These are phyloP conservation scores for Ormyrus labotus DNA, from an alignment of 2,888 invertebrate species.

Conservation along the genomic window DNA sequence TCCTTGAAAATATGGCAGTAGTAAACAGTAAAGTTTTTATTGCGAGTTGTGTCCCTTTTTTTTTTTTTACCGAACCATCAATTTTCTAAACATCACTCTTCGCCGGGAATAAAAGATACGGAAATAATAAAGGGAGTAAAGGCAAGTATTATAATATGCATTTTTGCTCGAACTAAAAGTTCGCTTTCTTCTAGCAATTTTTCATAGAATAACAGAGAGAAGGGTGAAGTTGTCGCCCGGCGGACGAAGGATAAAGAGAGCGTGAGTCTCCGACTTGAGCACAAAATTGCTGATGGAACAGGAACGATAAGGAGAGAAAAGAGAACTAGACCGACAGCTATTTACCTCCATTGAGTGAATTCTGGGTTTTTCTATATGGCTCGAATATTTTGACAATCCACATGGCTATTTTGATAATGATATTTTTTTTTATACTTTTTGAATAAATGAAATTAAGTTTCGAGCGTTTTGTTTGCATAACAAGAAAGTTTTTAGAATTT, in stretches of 20 bases:
- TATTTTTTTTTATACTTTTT: no score
- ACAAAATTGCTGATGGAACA: constrained; percentile 42
- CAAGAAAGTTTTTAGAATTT: no score
- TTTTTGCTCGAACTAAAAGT: constrained; percentile 15
- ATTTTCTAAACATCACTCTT: no score
- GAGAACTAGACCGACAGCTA: constrained; percentile 30
- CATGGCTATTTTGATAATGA: no score
- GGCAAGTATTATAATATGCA: not conserved
- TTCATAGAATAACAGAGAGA: constrained; percentile 4
- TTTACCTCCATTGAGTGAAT: constrained; percentile 31
- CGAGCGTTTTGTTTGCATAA: no score
- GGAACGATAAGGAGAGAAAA: constrained; percentile 30
- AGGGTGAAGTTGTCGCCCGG: not conserved
- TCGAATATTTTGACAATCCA: constrained; percentile 5
- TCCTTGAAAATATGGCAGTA: no score
- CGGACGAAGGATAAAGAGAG: constrained; percentile 9
- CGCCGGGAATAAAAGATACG: no score
- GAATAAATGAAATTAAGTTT: no score
- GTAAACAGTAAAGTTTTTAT: no score
- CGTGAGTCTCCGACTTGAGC: constrained; percentile 22
- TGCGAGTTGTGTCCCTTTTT: no score
- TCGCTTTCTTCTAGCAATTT: constrained; percentile 16
- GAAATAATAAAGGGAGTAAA: no score
- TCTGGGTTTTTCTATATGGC: constrained; percentile 9
- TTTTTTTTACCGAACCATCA: no score